Evolutionary conservation across 64 coral and sea anemone genomes (phyloP).

Genomic region (Catalaphyllia jardinei): DNA sequence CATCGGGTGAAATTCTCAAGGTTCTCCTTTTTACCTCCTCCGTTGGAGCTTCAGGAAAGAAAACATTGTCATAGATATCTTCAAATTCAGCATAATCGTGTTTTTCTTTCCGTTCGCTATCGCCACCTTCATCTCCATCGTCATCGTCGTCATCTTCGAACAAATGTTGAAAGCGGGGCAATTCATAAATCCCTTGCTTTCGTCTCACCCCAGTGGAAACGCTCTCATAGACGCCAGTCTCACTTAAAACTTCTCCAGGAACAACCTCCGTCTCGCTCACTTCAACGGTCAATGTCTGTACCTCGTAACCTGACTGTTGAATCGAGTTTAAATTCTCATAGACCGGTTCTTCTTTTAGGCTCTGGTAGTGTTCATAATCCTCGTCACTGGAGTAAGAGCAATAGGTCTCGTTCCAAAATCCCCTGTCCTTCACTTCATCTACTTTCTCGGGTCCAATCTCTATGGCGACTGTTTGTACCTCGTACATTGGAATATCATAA

Average conservation of each 20-base stretch:
- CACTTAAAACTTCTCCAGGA: background rate
- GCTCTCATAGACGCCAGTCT: background rate
- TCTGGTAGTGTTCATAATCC: conserved; percentile 1
- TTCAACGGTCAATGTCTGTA: background rate
- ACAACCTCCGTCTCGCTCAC: background rate
- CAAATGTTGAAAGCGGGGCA: background rate
- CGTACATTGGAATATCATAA: conserved; percentile 10
- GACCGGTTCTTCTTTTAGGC: background rate
- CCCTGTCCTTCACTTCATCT: background rate
- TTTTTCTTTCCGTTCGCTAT: background rate
- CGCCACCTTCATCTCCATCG: background rate
- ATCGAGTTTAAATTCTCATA: background rate
- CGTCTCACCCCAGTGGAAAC: background rate
- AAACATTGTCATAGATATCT: conserved; percentile 2
- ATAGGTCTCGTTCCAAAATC: background rate
- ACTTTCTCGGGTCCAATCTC: conserved; percentile 21
- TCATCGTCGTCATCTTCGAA: conserved; percentile 16
- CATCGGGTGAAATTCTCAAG: background rate
- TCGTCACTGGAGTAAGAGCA: background rate
- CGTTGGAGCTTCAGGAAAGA: background rate
- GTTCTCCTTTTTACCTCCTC: background rate
- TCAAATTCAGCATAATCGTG: background rate
- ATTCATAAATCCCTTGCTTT: background rate
- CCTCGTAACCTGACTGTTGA: background rate
- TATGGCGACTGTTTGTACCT: conserved; percentile 29